phyloP scores from a whole-genome alignment of 1,140 invertebrate genomes.

The Copidosoma floridanum region DNA sequence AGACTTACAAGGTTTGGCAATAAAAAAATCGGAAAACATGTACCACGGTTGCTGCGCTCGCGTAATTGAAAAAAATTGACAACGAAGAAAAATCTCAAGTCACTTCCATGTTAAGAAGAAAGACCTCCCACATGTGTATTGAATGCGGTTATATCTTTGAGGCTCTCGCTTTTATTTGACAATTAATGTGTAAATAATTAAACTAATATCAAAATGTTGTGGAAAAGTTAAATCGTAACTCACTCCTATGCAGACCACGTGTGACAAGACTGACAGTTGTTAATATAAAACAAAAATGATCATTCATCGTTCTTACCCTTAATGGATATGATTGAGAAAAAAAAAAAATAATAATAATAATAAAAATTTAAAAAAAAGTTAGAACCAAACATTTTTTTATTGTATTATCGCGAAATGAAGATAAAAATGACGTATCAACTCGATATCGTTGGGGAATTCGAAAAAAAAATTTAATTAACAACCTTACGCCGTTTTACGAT shows the following conservation, averaged over 20 bases:
- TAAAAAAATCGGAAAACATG: not conserved
- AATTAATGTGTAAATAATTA: constrained; percentile 23
- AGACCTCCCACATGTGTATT: not conserved
- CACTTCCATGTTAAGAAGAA: constrained; percentile 9
- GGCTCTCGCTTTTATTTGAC: constrained; percentile 14
- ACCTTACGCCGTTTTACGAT: not conserved
- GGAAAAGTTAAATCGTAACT: constrained; percentile 9
- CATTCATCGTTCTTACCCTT: constrained; percentile 9
- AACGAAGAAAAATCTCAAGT: constrained; percentile 11
- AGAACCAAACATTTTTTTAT: not conserved
- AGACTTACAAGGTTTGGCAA: constrained; percentile 6
- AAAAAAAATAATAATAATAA: too few species aligned
- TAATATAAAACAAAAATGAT: constrained; percentile 27
- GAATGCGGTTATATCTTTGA: constrained; percentile 13
- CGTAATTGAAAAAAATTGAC: constrained; percentile 6
- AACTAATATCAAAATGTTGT: constrained; percentile 26
- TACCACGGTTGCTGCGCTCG: constrained; percentile 9
- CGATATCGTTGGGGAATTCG: too few species aligned
- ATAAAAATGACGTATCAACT: constrained; percentile 1
- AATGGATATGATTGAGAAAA: too few species aligned
- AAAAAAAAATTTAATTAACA: too few species aligned
- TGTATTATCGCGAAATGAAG: constrained; percentile 1
- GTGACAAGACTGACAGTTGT: constrained; percentile 41
- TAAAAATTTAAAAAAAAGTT: too few species aligned
- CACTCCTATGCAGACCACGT: constrained; percentile 24